Evolutionary conservation across 23 tunicate species (phyloP).

Genomic region (Botrylloides violaceus): DNA sequence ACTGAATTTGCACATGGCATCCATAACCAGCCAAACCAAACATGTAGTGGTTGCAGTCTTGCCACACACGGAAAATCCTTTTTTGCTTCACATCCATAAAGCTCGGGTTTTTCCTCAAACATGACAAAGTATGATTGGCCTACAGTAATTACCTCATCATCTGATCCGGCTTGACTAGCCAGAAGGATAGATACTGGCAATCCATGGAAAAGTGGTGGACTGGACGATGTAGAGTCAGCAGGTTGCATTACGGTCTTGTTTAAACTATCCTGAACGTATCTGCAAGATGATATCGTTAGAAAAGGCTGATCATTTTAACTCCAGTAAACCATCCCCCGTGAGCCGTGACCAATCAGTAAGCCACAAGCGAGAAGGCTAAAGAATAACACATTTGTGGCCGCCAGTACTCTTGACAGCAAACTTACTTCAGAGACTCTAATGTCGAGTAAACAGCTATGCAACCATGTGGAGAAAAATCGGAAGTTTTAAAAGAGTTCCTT

Average conservation of each 20-base stretch:
- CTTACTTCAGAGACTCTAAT: constrained; percentile 64
- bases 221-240: constrained; percentile 1
- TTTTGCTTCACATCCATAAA: no score
- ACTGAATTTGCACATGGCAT: no score
- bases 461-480: constrained; percentile 76
- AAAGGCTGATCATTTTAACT: neutral
- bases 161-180: constrained; percentile 53
- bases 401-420: no score
- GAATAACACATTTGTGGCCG: no score
- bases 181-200: constrained; percentile 72
- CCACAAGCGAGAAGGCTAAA: no score
- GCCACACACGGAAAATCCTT: no score
- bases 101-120: no score
- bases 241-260: constrained; percentile 53
- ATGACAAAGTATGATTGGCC: no score
- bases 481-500: constrained; percentile 62
- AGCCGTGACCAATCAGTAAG: no score
- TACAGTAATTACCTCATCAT: constrained; percentile 43
- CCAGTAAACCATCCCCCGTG: neutral
- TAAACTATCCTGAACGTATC: constrained; percentile 60
- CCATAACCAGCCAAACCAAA: no score
- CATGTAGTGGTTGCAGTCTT: no score
- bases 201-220: constrained; percentile 74
- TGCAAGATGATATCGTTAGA: no score
- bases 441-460: constrained; percentile 89